phyloP scores from a whole-genome alignment of 2,797 vertebrate species.

The Helarctos malayanus region DNA sequence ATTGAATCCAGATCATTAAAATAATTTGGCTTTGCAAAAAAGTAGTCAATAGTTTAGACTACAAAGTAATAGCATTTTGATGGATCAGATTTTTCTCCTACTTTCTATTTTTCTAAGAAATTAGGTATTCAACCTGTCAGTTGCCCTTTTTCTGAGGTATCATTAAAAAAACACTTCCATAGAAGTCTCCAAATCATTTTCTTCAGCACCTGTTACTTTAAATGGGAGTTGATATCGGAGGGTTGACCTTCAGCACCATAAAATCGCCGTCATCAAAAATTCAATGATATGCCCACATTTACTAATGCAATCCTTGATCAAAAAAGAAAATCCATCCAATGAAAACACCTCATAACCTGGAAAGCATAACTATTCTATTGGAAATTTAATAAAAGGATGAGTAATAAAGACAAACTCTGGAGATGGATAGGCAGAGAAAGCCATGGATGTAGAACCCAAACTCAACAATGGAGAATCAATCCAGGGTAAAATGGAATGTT shows the following conservation, averaged over 20 bases:
- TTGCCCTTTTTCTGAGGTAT: background rate
- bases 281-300: background rate
- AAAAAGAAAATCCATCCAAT: background rate
- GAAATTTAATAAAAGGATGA: conserved; percentile 68
- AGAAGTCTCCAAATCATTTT: background rate
- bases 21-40: background rate
- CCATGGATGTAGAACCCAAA: conserved; percentile 64
- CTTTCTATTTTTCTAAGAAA: background rate
- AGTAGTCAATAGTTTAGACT: background rate
- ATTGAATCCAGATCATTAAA: background rate
- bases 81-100: background rate
- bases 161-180: background rate
- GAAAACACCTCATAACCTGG: conserved; percentile 2
- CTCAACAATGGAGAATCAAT: conserved; percentile 17
- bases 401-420: background rate
- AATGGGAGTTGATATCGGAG: background rate
- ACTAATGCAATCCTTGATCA: background rate
- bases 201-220: background rate
- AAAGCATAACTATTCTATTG: conserved; percentile 67
- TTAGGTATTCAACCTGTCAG: background rate
- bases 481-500: conserved; percentile 77
- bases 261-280: background rate
- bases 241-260: background rate
- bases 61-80: background rate
- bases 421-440: conserved; percentile 11